Conservation (phyloP, 2,113 vertebrate species). For the Paramormyrops kingsleyae region DNA sequence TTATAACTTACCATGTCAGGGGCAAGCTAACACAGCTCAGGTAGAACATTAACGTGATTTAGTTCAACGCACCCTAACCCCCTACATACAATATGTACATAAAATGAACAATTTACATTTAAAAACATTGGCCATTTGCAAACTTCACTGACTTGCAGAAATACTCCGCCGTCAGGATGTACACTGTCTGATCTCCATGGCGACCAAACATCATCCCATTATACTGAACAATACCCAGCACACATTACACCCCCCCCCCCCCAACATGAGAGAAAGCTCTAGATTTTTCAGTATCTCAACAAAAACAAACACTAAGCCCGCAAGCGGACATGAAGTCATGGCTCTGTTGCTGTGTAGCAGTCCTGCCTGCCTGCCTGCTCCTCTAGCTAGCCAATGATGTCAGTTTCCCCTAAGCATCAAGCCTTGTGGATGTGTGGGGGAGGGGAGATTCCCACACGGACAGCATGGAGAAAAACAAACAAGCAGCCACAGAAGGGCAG, state of each 20-base stretch:
- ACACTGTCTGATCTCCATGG: background rate
- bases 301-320: background rate
- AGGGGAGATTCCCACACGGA: background rate
- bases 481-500: background rate
- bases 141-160: background rate
- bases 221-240: background rate
- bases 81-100: background rate
- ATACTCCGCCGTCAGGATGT: background rate
- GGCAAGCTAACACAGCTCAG: background rate
- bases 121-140: background rate
- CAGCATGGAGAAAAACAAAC: background rate
- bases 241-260: background rate
- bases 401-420: background rate
- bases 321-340: background rate
- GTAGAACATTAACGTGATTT: background rate
- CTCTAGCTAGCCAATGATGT: background rate
- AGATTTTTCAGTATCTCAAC: background rate
- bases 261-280: background rate
- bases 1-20: background rate
- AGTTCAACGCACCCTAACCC: background rate
- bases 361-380: background rate
- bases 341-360: background rate
- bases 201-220: background rate
- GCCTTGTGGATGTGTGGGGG: background rate
- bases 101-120: background rate